These are phyloP conservation scores for Nomada ferruginata DNA, from an alignment of 2,888 invertebrate species.

Conservation along the genomic window DNA sequence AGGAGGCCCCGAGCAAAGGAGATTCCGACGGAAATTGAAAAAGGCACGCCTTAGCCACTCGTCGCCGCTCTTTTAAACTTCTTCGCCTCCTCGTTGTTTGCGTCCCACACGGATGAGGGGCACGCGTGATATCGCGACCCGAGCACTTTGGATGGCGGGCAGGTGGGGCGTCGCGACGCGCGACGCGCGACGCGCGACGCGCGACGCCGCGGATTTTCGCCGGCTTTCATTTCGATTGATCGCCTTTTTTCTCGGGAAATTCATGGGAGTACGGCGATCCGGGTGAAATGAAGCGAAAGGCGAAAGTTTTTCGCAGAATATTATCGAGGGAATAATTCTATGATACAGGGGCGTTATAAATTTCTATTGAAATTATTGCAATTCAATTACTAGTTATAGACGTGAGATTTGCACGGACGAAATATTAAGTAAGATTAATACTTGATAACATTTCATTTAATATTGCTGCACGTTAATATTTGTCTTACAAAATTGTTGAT, in stretches of 20 bases:
- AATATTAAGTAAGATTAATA: too few species aligned
- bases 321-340: too few species aligned
- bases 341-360: too few species aligned
- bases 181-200: too few species aligned
- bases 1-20: constrained; percentile 18
- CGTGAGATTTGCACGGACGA: too few species aligned
- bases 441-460: too few species aligned
- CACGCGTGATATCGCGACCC: constrained; percentile 36
- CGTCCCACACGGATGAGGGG: constrained; percentile 13
- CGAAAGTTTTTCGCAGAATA: constrained; percentile 16
- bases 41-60: constrained; percentile 10
- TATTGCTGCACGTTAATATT: too few species aligned
- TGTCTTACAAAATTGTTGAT: too few species aligned
- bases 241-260: background rate
- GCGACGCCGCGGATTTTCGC: background rate
- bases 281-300: constrained; percentile 46
- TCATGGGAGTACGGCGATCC: constrained; percentile 25
- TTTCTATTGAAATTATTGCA: too few species aligned
- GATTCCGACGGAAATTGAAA: constrained; percentile 41
- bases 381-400: too few species aligned
- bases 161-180: constrained; percentile 10
- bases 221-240: background rate
- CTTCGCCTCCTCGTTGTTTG: constrained; percentile 33
- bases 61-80: constrained; percentile 27
- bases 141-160: constrained; percentile 7